These are phyloP conservation scores for Sipha maydis DNA, from an alignment of 2,888 invertebrate genomes.

Conservation along the genomic window DNA sequence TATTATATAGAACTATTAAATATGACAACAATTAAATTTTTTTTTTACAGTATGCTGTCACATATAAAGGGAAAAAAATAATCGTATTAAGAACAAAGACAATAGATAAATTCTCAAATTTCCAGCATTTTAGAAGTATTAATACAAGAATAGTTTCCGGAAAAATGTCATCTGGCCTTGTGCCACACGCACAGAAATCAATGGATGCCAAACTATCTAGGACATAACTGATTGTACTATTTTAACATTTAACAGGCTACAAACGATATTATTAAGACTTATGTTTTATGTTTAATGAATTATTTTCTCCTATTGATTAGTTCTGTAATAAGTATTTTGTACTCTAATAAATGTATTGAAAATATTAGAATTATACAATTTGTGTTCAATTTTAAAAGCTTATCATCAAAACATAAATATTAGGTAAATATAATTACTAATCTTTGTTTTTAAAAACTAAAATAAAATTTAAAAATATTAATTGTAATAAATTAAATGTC, in stretches of 20 bases:
- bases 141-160: conserved; percentile 57
- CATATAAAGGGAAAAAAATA: neutral
- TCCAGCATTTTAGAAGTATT: conserved; percentile 46
- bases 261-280: neutral
- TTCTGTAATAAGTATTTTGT: neutral
- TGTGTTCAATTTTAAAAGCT: neutral
- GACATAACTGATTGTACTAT: conserved; percentile 45
- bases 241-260: conserved; percentile 15
- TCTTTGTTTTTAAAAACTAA: neutral
- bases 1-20: neutral
- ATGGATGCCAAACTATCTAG: conserved; percentile 60
- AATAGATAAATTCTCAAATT: conserved; percentile 47
- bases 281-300: neutral
- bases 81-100: neutral
- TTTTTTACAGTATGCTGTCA: neutral
- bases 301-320: neutral
- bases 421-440: neutral
- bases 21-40: neutral
- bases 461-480: neutral
- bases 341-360: neutral
- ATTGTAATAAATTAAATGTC: neutral
- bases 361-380: too few species aligned
- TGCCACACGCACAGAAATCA: conserved; percentile 55
- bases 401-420: neutral
- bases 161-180: conserved; percentile 58